phyloP scores from a whole-genome alignment of 1,140 invertebrate species.

The Lordiphosa collinella region DNA sequence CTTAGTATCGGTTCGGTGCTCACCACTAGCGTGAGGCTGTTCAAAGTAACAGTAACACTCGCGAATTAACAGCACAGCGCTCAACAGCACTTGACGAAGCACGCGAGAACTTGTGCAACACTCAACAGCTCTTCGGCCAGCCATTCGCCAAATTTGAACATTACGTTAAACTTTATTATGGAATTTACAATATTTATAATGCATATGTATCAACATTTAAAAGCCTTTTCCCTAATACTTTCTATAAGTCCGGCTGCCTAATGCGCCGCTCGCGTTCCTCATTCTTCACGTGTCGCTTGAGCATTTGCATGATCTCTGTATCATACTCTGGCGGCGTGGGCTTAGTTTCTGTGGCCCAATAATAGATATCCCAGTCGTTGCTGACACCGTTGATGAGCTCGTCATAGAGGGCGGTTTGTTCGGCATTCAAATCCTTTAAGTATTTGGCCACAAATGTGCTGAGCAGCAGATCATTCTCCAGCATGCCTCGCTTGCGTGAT shows the following conservation, averaged over 20 bases:
- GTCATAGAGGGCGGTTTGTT: conserved; percentile 91
- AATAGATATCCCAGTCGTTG: conserved; percentile 98
- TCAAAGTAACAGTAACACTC: too few relatives aligned
- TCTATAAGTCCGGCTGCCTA: conserved; percentile 84
- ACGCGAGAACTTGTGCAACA: too few relatives aligned
- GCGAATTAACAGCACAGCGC: too few relatives aligned
- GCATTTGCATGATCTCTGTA: conserved; percentile 91
- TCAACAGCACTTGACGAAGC: too few relatives aligned
- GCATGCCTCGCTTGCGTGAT: conserved; percentile 97
- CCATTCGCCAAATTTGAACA: too few relatives aligned
- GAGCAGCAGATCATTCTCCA: conserved; percentile 96
- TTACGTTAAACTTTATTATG: too few relatives aligned
- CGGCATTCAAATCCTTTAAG: conserved; percentile 86
- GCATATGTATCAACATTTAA: too few relatives aligned
- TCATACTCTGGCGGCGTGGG: conserved; percentile 92
- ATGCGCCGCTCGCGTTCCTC: conserved; percentile 84
- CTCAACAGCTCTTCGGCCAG: too few relatives aligned
- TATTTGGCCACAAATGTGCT: conserved; percentile 95
- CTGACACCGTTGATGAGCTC: conserved; percentile 94
- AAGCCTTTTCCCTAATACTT: neutral
- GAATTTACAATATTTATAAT: too few relatives aligned
- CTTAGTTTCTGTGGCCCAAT: conserved; percentile 93
- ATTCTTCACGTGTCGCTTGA: conserved; percentile 93
- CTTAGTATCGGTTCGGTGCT: too few relatives aligned
- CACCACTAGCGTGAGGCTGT: too few relatives aligned